Percentiles rank a stretch among this genome's conserved stretches.
Conservation (phyloP, 1,140 invertebrate genomes). For the Gonioctena quinquepunctata region DNA sequence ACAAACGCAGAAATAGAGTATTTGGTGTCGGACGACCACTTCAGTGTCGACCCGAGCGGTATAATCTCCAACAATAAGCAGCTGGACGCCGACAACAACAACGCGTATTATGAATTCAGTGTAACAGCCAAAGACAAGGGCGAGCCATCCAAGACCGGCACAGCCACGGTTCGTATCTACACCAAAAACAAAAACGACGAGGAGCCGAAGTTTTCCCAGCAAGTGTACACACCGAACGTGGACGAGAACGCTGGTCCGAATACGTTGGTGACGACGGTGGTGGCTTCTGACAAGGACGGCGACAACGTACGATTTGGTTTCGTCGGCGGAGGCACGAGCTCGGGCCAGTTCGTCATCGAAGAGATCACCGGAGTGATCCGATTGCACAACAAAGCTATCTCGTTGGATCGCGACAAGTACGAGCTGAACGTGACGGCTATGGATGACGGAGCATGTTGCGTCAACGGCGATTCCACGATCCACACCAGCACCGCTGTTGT, state of each 20-base stretch:
- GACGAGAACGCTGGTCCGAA: constrained; percentile 94
- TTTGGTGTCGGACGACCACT: constrained; percentile 87
- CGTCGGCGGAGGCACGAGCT: constrained; percentile 84
- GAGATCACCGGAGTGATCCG: constrained; percentile 94
- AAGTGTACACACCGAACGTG: constrained; percentile 94
- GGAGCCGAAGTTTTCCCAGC: constrained; percentile 93
- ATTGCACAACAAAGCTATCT: constrained; percentile 81
- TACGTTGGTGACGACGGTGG: constrained; percentile 91
- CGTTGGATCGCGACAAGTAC: constrained; percentile 86
- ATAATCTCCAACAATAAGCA: constrained; percentile 92
- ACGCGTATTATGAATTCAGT: constrained; percentile 93
- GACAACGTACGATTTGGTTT: constrained; percentile 94
- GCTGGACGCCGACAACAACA: constrained; percentile 92
- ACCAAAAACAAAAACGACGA: constrained; percentile 97
- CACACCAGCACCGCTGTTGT: constrained; percentile 94
- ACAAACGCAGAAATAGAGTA: constrained; percentile 94
- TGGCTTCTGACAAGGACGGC: constrained; percentile 93
- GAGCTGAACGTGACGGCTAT: constrained; percentile 92
- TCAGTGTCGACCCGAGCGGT: constrained; percentile 87
- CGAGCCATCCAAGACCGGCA: constrained; percentile 87
- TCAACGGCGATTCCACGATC: constrained; percentile 80
- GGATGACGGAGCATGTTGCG: constrained; percentile 92
- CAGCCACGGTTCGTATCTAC: constrained; percentile 89
- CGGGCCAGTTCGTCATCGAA: constrained; percentile 93
- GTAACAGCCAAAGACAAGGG: constrained; percentile 93